Evolutionary conservation across 1,140 invertebrate genomes (phyloP), one percentile per base, ranked within the genome.

Genomic region (Tenebrio molitor): DNA sequence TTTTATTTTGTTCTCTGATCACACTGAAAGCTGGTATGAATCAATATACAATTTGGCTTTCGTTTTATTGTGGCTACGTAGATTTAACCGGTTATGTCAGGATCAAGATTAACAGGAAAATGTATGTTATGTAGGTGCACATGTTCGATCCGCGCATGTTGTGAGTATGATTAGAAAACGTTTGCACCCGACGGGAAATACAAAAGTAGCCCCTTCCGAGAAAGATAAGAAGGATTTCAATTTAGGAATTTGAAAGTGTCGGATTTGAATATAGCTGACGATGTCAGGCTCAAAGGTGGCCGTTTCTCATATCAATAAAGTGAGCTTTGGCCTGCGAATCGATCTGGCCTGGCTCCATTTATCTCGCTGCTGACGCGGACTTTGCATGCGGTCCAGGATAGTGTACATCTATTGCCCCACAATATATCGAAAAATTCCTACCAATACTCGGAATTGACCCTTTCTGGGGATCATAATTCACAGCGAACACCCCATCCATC

Each of bases 201-300:
- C 70, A 66, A 66, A 67, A 72, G 58, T 39, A 69, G 68, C 67
- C 58, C 29, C 17, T 64, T 71, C 33, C n/a, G 50, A 36, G 8
- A 23, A 69, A 69, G 53, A 71, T 62, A 71, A 58, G 42, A 4
- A 42, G 58, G 33, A 58, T 72, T 75, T 75, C 74, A 72, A 75
- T 73, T 75, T 73, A 68, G 65, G 50, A 69, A 69, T 69, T 72
- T 72, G 58, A 69, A 72, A 75, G 74, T 75, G 74, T 69, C 46
- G 41, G 73, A 75, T 75, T 72, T 75, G 71, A 70, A 75, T 75
- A 75, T 46, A 72, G 70, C 73, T 72, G 73, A 74, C 73, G 53
- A 73, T 23, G 46, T 68, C 62, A 65, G 44, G 53, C 53, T 67
- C 72, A 62, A 66, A 65, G 67, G 53, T 71, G 33, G 23, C 53